Evolutionary conservation across 2,113 vertebrate species (phyloP).

Genomic region (Aegotheles bennettii): DNA sequence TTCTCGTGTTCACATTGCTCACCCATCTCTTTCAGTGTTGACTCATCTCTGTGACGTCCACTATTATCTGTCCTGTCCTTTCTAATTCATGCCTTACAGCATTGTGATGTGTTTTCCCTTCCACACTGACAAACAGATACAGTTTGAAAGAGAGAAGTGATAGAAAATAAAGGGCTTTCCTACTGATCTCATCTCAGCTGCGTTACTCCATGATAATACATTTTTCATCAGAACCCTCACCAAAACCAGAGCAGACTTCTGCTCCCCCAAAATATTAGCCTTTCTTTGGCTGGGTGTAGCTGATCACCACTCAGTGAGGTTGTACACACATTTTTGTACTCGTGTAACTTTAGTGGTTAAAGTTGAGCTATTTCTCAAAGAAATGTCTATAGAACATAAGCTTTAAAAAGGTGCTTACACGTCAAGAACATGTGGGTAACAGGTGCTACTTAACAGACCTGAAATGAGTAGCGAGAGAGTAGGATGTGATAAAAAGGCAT

Average conservation of each 20-base stretch:
- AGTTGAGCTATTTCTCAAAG: neutral
- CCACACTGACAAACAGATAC: neutral
- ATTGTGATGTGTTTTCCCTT: neutral
- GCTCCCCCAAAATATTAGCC: neutral
- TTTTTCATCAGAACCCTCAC: neutral
- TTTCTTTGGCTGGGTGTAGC: neutral
- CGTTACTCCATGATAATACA: neutral
- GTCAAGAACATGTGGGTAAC: neutral
- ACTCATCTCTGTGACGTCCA: slow-evolving; percentile 3
- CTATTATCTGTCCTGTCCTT: neutral
- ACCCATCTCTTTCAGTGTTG: neutral
- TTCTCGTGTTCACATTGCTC: neutral
- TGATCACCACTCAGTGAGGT: neutral
- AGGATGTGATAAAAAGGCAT: slow-evolving; percentile 16
- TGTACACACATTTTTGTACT: neutral
- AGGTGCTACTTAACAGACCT: neutral
- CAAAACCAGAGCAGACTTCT: neutral
- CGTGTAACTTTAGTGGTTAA: neutral
- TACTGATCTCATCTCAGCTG: neutral
- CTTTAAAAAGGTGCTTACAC: neutral
- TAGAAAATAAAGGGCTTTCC: neutral
- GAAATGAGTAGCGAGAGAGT: neutral
- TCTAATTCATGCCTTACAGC: neutral
- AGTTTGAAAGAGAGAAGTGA: neutral
- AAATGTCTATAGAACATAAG: neutral